These are phyloP conservation scores for Propithecus coquereli DNA, from an alignment of 2,113 vertebrate species.

Conservation along the genomic window DNA sequence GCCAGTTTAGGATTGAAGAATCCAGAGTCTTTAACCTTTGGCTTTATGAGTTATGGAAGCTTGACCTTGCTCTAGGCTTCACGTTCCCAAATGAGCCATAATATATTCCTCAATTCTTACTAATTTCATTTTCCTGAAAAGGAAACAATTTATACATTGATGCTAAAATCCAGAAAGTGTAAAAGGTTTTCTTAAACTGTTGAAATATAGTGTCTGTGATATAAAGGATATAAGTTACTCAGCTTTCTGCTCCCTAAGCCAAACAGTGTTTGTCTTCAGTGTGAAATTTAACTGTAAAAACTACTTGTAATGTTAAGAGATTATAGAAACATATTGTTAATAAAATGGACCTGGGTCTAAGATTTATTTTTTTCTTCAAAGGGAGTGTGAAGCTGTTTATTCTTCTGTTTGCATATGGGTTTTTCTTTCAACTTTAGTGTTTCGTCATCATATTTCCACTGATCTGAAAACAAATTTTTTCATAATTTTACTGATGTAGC, in stretches of 20 bases:
- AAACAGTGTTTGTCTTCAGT: conserved; percentile 79
- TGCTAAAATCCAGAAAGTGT: conserved; percentile 71
- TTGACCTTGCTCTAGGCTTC: conserved; percentile 41
- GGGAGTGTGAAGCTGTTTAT: conserved; percentile 60
- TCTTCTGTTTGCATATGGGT: conserved; percentile 18
- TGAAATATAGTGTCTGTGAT: conserved; percentile 71
- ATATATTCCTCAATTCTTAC: conserved; percentile 62
- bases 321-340: conserved; percentile 82
- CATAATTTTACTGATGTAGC: conserved; percentile 24
- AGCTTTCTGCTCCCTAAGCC: conserved; percentile 80
- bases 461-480: conserved; percentile 28
- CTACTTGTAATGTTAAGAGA: conserved; percentile 80
- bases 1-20: background rate
- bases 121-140: conserved; percentile 66
- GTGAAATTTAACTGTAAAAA: conserved; percentile 82
- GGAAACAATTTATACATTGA: conserved; percentile 57
- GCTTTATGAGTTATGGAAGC: conserved; percentile 6
- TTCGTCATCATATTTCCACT: conserved; percentile 28
- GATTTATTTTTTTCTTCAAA: conserved; percentile 69
- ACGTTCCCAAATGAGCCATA: conserved; percentile 69
- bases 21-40: background rate
- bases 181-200: conserved; percentile 68
- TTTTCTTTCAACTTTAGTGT: conserved; percentile 61
- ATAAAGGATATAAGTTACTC: conserved; percentile 77
- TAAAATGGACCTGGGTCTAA: conserved; percentile 80